phyloP scores from a whole-genome alignment of 2,113 vertebrate species.

The Ammospiza caudacuta region DNA sequence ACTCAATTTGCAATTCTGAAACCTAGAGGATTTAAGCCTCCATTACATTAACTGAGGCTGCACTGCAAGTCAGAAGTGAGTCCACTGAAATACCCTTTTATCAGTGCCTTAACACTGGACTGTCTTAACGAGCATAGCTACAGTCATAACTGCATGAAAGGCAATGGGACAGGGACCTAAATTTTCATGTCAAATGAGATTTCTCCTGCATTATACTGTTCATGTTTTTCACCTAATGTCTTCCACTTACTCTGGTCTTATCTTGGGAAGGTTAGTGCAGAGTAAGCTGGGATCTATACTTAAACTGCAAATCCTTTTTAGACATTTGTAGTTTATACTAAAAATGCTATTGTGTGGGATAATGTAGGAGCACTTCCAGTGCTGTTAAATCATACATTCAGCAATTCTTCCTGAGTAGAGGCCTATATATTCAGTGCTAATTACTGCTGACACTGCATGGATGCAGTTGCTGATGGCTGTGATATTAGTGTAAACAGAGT shows the following conservation, averaged over 20 bases:
- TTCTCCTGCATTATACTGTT: not conserved
- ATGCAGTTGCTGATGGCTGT: slow-evolving; percentile 65
- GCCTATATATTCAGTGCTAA: slow-evolving; percentile 37
- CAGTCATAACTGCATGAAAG: not conserved
- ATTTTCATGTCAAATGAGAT: not conserved
- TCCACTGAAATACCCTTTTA: not conserved
- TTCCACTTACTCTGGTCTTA: not conserved
- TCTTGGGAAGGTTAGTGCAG: not conserved
- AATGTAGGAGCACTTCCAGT: slow-evolving; percentile 3
- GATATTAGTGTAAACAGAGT: slow-evolving; percentile 53
- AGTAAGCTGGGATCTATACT: not conserved
- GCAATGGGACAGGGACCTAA: not conserved
- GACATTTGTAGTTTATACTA: not conserved
- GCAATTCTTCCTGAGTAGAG: slow-evolving; percentile 41
- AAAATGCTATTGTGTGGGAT: slow-evolving; percentile 22
- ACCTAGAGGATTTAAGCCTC: not conserved
- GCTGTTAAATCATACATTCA: slow-evolving; percentile 58
- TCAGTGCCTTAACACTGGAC: not conserved
- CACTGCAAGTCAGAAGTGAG: not conserved
- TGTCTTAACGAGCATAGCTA: not conserved
- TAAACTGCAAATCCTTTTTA: not conserved
- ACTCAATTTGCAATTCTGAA: not conserved
- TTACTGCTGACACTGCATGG: slow-evolving; percentile 64
- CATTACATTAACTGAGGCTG: not conserved
- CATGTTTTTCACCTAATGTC: not conserved